Base-by-base conservation (phyloP, 2,113 vertebrate genomes). In the Ginglymostoma cirratum region DNA sequence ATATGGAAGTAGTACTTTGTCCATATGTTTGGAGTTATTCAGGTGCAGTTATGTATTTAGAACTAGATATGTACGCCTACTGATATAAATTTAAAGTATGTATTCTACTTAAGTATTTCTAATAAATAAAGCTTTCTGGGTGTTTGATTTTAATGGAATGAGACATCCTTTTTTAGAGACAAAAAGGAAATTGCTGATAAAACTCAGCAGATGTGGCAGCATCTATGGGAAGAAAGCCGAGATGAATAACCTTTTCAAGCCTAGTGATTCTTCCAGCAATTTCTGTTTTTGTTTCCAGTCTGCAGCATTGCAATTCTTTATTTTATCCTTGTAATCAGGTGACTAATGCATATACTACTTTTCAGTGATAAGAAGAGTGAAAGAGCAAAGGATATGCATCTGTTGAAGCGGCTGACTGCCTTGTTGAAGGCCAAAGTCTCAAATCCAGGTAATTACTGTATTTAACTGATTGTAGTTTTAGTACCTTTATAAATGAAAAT, bases 331-430 rank as follows among this genome's bases (percentile, higher is more conserved):
- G 69, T 17, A 70, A 23, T 95, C 19, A 70, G 23, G 23, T 0
- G 2, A 24, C 69, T 94, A 38, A 24, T 67, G 34, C 45, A 23
- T 23, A 5, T 76, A 55, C 17, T 92, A n/a, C 69, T 80, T 72
- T 65, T 96, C 96, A 99, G 99, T 87, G 99, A 99, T 97, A 99
- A 99, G 97, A 99, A 99, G 97, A 99, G 99, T 21, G 99, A 99
- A 96, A 97, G 99, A 96, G 99, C 99, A 95, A 99, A 99, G 97
- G 99, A 99, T 96, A 97, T 99, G 98, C 99, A 99, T 97, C 97
- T 99, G 3, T 97, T 99, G 95, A 99, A 99, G 97, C 99, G 98
- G 96, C 97, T 99, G 93, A 97, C 97, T 24, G 83, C 97, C 42
- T 94, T 99, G 67, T 97, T 99, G 70, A 98, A 97, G 97, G 97